Evolutionary conservation across 2,888 invertebrate genomes (phyloP), one percentile per base, ranked within the genome.

Genomic region (Sinelater perroti): DNA sequence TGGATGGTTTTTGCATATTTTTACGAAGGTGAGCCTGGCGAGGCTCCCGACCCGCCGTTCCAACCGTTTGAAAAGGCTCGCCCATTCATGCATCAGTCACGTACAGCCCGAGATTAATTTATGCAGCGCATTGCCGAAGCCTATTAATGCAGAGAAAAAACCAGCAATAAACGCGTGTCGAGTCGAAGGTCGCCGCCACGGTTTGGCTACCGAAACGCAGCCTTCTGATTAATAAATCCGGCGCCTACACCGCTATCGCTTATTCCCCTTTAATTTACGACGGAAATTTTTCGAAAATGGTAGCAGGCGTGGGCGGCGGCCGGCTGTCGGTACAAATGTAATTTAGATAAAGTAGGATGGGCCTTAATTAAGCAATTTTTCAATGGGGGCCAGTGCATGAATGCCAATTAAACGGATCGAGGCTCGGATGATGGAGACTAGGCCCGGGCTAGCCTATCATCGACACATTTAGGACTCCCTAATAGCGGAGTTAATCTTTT

Each of bases 321-420:
- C 8, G 24, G 24, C 40, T 40, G 24, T 40, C 21, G 24, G 10
- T 40, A 24, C 40, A 20, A 20, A 14, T 14, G 40, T 14, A 24
- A 40, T 40, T 40, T 40, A 40, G 40, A 40, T 40, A 40, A 21
- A 40, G 13, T 10, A 13, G 14, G 40, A 40, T 40, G 24, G 24
- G 6, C 40, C 21, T 26, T 40, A 40, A 40, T 40, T 40, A 40
- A 40, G 40, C 24, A 40, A 40, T 40, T 40, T 20, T 40, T 40
- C 40, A 40, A 40, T 40, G 24, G 24, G 20, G 8, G 7, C 8
- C 40, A 40, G 11, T 13, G 28, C n/a, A n/a, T 28, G 24, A 24
- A 24, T 8, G 13, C 40, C 40, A 40, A 40, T 40, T 40, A 40
- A 40, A 40, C n/a, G n/a, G n/a, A n/a, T n/a, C n/a, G n/a, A n/a